Evolutionary conservation across 2,113 vertebrate genomes (phyloP).

Genomic region (Chelonoidis abingdonii): DNA sequence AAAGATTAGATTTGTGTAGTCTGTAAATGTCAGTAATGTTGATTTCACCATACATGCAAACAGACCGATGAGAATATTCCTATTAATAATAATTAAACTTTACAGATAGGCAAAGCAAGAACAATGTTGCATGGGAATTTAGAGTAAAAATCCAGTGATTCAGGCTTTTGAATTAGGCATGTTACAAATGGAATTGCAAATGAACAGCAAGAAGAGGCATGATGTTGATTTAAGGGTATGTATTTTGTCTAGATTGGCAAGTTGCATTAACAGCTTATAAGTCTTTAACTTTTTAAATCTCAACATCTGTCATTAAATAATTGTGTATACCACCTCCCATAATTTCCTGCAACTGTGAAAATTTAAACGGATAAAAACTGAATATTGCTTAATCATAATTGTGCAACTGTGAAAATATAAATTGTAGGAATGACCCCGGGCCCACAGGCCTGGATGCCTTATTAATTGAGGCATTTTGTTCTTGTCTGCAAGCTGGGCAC

Average conservation of each 20-base stretch:
- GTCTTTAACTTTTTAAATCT: not conserved
- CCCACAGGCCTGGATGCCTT: too few species aligned
- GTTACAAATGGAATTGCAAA: not conserved
- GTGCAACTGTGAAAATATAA: not conserved
- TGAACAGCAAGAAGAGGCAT: too few species aligned
- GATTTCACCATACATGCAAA: not conserved
- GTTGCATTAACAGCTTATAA: not conserved
- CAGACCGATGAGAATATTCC: not conserved
- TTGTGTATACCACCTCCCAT: not conserved
- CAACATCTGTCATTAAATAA: not conserved
- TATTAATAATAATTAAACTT: not conserved
- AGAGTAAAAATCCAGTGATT: not conserved
- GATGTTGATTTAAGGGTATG: not conserved
- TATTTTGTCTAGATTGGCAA: not conserved
- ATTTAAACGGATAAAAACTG: not conserved
- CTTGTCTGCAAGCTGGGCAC: too few species aligned
- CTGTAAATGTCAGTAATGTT: not conserved
- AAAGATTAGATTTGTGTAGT: not conserved
- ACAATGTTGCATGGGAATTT: not conserved
- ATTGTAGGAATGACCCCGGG: too few species aligned
- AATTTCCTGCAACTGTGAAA: not conserved
- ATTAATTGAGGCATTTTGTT: too few species aligned
- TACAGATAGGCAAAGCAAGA: not conserved
- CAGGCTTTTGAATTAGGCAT: not conserved
- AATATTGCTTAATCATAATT: not conserved